Evolutionary conservation across 2,888 invertebrate species (phyloP), one percentile per base, ranked within the genome.

Genomic region (Tigriopus californicus): DNA sequence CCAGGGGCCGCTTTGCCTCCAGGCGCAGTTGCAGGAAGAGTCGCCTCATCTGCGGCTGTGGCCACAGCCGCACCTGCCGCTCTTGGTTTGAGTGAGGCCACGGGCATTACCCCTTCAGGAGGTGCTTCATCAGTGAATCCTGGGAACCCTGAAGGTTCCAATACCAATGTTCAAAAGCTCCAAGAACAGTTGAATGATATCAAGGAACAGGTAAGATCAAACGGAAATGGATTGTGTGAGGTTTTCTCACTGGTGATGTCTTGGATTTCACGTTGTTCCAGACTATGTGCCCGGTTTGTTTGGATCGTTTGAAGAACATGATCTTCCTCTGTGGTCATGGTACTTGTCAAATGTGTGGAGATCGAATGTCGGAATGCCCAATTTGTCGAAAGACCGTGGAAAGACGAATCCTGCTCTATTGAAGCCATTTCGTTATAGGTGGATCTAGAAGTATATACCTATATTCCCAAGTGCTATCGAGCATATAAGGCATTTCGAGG

Each of bases 281-380:
- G 91, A 95, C 94, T 1, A 91, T 92, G 85, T 97, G 95, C 69
- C 95, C 95, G 4, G 92, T 97, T 63, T 97, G 95, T 73, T 78
- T 97, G 76, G 95, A 97, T 75, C 83, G 94, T 41, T 77, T 94
- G 68, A 95, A 94, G 76, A 95, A 97, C 74, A 94, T 97, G 92
- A 92, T 94, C 66, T 95, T 94, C 77, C 78, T 94, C 49, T 95
- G 95, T 73, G 95, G 95, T 6, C 95, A 97, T 72, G 95, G 94
- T 65, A 86, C 92, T 63, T 95, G 95, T 71, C 95, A 95, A 75
- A 89, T 92, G 85, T 97, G 95, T 73, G 94, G 95, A 40, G 95
- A 97, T 76, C 84, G 91, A 67, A 92, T 95, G 81, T 82, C 85
- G 62, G 94, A 94, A 68, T 97, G 95, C 70, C 95, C 95, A 41